These are phyloP conservation scores for Chrysolina haemoptera DNA, from an alignment of 2,888 invertebrate genomes.

Conservation along the genomic window DNA sequence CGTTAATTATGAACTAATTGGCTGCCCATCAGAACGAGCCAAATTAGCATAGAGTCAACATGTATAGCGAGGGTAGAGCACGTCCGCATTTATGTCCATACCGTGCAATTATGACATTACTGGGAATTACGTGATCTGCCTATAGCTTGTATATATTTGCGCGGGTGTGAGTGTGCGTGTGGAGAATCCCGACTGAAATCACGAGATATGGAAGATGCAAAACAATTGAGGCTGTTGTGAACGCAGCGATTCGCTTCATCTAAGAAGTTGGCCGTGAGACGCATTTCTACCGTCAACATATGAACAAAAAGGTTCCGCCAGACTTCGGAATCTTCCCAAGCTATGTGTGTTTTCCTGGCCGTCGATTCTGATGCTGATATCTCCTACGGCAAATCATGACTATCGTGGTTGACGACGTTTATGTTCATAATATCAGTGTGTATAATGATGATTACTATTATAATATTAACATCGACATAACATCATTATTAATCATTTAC, in stretches of 20 bases:
- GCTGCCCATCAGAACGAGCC: constrained; percentile 33
- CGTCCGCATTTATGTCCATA: constrained; percentile 40
- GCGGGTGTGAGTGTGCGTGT: constrained; percentile 15
- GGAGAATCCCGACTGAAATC: not conserved
- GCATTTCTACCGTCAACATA: constrained; percentile 4
- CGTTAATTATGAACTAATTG: constrained; percentile 37
- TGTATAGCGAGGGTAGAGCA: constrained; percentile 37
- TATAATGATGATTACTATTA: too few species aligned
- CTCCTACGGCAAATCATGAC: too few species aligned
- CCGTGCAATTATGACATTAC: constrained; percentile 46
- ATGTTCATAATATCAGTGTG: too few species aligned
- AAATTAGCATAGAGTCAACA: constrained; percentile 45
- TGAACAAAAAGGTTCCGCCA: not conserved
- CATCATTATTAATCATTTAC: too few species aligned
- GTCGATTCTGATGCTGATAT: not conserved
- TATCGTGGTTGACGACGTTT: too few species aligned
- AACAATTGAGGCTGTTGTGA: constrained; percentile 13
- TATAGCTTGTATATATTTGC: not conserved
- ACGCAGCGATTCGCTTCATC: constrained; percentile 14
- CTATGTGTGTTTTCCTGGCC: not conserved
- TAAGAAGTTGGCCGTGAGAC: constrained; percentile 7
- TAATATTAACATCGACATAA: too few species aligned
- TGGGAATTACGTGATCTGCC: constrained; percentile 43
- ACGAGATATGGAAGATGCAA: constrained; percentile 14
- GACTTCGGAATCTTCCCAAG: not conserved